Evolutionary conservation across 37 sponge, comb jelly and placozoan genomes (phyloP).

Genomic region (Oscarella lobularis): DNA sequence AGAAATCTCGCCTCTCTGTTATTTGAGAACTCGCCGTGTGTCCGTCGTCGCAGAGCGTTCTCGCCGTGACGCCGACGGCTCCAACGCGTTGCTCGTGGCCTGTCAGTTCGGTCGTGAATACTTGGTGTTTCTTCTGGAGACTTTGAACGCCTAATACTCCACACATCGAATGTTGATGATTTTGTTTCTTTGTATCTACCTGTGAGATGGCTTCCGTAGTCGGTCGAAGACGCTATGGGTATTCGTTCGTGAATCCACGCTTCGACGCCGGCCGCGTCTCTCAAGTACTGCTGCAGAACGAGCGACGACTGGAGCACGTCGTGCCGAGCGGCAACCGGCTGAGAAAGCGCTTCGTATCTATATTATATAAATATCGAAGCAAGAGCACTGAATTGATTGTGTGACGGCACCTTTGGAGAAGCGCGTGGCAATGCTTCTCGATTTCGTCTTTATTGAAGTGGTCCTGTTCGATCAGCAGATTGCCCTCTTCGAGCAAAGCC

Average conservation of each 20-base stretch:
- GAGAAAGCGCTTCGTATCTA: neutral
- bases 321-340: neutral
- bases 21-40: neutral
- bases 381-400: neutral
- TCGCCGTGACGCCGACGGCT: neutral
- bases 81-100: neutral
- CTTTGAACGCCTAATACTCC: neutral
- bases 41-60: neutral
- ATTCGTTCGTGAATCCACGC: neutral
- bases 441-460: neutral
- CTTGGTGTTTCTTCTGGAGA: neutral
- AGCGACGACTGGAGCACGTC: neutral
- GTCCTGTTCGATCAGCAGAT: neutral
- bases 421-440: neutral
- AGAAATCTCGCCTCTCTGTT: neutral
- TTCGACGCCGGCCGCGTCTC: neutral
- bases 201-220: neutral
- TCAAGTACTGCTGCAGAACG: neutral
- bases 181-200: too few species aligned
- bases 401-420: neutral
- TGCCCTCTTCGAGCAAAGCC: neutral
- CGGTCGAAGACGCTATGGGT: neutral
- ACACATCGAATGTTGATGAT: too few species aligned
- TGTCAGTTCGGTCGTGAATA: neutral
- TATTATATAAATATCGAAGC: neutral